Evolutionary conservation across 2,888 invertebrate genomes (phyloP), one percentile per base, ranked within the genome.

Genomic region (Sthenelais limicola): DNA sequence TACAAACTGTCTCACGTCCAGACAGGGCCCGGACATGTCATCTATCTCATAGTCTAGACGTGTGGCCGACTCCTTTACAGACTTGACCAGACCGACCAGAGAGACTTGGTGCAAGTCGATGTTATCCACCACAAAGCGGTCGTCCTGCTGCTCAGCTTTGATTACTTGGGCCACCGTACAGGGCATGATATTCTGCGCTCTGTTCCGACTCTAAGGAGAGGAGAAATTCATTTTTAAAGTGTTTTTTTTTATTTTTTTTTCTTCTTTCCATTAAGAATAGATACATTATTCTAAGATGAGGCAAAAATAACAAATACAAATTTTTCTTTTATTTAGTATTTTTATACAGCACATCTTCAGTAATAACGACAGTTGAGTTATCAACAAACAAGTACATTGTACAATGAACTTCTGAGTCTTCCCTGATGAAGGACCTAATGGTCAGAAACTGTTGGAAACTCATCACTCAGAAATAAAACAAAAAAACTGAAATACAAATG

Each of bases 1-100:
- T 48, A 85, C 82, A 81, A 86, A 88, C 76, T 84, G 84, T 76
- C 83, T 82, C 26, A 87, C 84, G 76, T 84, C 84, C 9, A 87
- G 72, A 0, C 82, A 79, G 9, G 83, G 83, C 12, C 86, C 87
- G 3, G 86, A 82, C 82, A 84, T 81, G 75, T 88, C 88, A 77
- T 87, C 86, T 21, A 88, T 78, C 66, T 82, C 82, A 73, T 87
- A 88, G 62, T 85, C 85, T 4, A 85, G 73, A 54, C 84, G 73
- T 24, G 85, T 84, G 2, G 83, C 71, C 0, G 81, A 73, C 56
- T 84, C 83, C 32, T 84, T 83, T 62, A 86, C 85, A 32, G 84
- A 77, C 56, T 79, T 73, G 15, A 87, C 82, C 28, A 86, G 56
- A 1, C 85, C 87, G 43, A 86, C 80, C 4, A 86, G 18, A 47